phyloP scores from a whole-genome alignment of 2,113 vertebrate species.

The Corynorhinus townsendii region DNA sequence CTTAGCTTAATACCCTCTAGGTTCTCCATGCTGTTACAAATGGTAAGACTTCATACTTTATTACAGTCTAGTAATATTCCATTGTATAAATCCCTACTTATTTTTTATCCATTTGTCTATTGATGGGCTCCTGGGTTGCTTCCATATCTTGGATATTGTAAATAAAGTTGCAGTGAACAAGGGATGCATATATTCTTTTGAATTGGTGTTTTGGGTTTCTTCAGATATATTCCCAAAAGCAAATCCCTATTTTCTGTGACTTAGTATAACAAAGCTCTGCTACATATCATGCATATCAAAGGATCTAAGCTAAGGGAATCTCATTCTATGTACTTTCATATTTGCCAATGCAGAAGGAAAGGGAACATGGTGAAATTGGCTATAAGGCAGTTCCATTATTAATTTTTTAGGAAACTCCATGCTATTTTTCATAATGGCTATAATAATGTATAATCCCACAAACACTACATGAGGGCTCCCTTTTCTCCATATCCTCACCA shows the following conservation, averaged over 20 bases:
- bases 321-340: not conserved
- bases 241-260: not conserved
- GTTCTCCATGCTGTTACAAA: not conserved
- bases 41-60: not conserved
- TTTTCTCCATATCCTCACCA: not conserved
- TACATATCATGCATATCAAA: fast-evolving
- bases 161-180: not conserved
- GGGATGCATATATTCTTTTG: not conserved
- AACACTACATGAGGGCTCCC: not conserved
- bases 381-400: not conserved
- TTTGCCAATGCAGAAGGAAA: not conserved
- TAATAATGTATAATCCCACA: not conserved
- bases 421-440: not conserved
- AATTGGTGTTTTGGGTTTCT: not conserved
- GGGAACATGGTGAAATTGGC: not conserved
- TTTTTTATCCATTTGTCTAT: not conserved
- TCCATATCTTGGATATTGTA: not conserved
- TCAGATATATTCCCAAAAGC: not conserved
- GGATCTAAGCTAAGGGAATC: not conserved
- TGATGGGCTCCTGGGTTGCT: not conserved
- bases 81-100: not conserved
- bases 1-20: not conserved
- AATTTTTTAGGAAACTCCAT: not conserved
- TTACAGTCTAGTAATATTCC: not conserved
- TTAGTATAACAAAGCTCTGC: not conserved